Base-by-base conservation (phyloP, 2,113 vertebrate genomes). In the Elephas maximus region DNA sequence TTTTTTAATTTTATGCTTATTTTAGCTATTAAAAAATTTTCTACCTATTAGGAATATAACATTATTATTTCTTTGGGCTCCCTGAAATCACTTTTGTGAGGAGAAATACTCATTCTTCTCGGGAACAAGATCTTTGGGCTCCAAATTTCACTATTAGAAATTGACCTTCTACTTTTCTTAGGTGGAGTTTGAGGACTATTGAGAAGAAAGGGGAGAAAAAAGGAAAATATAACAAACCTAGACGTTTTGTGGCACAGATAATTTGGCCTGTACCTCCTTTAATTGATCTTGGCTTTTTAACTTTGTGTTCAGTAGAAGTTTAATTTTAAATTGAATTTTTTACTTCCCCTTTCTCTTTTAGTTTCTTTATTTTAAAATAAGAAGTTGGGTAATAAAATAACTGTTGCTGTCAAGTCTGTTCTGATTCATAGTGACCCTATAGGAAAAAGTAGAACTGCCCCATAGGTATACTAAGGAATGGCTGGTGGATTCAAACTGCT, bases 281-380 rank as follows among this genome's bases (percentile, higher is more conserved):
- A 91, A 80, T 73, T 87, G 26, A 28, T 76, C 77, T 77, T 33
- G 44, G 20, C 33, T 87, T 73, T 93, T 84, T 74, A 67, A 79
- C 48, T 79, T 73, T 89, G 9, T 90, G 28, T 81, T 95, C 10
- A 74, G 30, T 57, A 80, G 30, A 81, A 80, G 11, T 80, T 0
- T 37, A 30, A 65, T 93, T 92, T 91, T 80, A 91, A 94, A 41
- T 62, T n/a, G 21, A 77, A 51, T 92, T n/a, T 69, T 73, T 69
- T 8, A 53, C 8, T 57, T 79, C 48, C 45, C 23, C 53, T 89
- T 91, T 26, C 44, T 74, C 45, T 81, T 15, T 62, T 91, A 53
- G 53, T 88, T 88, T 88, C 14, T 79, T 90, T 74, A 60, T 57
- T 96, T 88, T 93, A 37, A 90, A 45, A 37, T 44, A 78, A 86